Base-by-base conservation (phyloP, 35 echinoderm and acorn worm species). In the Stichopus chloronotus region DNA sequence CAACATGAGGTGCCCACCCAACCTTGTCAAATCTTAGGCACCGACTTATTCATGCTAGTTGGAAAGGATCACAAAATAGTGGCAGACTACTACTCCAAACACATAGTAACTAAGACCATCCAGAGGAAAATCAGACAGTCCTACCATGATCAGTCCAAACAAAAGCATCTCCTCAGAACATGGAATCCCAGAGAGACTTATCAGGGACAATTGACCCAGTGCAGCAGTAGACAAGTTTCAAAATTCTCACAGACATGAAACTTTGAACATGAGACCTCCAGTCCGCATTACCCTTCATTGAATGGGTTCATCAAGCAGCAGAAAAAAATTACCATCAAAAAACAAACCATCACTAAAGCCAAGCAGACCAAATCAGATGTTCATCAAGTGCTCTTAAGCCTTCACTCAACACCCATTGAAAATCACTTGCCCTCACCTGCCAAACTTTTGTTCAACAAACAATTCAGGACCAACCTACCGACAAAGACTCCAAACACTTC, bases 71-170 rank as follows among this genome's bases (percentile, higher is more conserved):
- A 92, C 77, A 59, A 92, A 1, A 76, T 95, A 14, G 63, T 94
- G 5, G 84, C 89, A 5, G 96, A 97, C 76, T 97, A 97, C 76
- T 95, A 95, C 68, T 97, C 90, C 5, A 94, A 97, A 84, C 92
- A 92, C 68, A 58, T 78, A 5, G 19, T 92, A 6, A 88, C 95
- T 1, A 83, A 77, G 23, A 79, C 54, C 5, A 83, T 93, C 19
- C 93, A 93, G 25, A 22, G 60, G 52, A 17, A 68, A 72, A 17
- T 78, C 78, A 13, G 80, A 84, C 23, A 93, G 90, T 72, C 16
- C 52, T 14, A 87, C 93, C 43, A 87, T 95, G 6, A 95, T 97
- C 9, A 53, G 68, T 30, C 58, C 83, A 23, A 57, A 91, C 6
- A 91, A 94, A 30, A 83, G 76, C 78, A 92, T 96, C 20, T 92